Percentiles rank a stretch among this genome's conserved stretches.
phyloP scores from a whole-genome alignment of 2,113 vertebrate genomes.

The Apus apus region DNA sequence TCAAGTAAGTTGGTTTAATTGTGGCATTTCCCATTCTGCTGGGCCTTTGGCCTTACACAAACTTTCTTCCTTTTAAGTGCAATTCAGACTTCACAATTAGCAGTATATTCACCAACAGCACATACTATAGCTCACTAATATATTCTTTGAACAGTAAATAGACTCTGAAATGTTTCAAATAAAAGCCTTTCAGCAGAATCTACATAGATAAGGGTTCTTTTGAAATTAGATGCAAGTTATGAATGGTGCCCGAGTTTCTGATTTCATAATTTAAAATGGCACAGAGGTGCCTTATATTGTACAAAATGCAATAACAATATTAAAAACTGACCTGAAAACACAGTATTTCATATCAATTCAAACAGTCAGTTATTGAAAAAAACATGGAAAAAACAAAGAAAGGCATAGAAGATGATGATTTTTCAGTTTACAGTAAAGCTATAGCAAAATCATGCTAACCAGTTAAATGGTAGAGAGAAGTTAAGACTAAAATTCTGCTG shows the following conservation, averaged over 20 bases:
- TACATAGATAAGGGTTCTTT: neutral
- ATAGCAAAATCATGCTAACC: neutral
- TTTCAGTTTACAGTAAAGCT: neutral
- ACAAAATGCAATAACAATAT: neutral
- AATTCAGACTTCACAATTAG: neutral
- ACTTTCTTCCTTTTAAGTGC: neutral
- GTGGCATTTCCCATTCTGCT: neutral
- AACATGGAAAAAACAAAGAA: neutral
- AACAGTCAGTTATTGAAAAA: neutral
- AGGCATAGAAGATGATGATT: neutral
- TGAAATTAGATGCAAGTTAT: neutral
- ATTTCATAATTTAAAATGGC: neutral
- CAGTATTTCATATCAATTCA: neutral
- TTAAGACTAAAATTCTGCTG: neutral
- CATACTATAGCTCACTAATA: neutral
- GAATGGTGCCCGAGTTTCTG: neutral
- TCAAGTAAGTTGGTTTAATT: neutral
- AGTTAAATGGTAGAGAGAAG: neutral
- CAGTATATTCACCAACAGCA: neutral
- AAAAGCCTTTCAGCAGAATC: neutral
- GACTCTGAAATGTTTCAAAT: neutral
- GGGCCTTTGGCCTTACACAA: neutral
- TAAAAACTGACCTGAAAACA: neutral
- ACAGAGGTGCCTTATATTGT: neutral
- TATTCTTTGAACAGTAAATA: neutral